phyloP scores from a whole-genome alignment of 2,797 vertebrate species.

The Allobates femoralis region DNA sequence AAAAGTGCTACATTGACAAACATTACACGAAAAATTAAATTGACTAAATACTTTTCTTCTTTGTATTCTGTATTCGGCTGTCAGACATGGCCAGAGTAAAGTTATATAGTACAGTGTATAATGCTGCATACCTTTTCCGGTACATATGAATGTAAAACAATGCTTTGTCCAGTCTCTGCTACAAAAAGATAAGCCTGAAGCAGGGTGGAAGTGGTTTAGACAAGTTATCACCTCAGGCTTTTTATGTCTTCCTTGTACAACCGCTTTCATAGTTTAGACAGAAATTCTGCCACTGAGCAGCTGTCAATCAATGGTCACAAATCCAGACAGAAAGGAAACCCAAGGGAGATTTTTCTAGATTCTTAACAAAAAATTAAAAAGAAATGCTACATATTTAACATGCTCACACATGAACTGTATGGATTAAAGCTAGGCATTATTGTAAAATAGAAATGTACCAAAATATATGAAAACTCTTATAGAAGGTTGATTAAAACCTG shows the following conservation, averaged over 20 bases:
- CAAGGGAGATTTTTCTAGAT: background rate
- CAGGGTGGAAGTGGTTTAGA: slow-evolving; percentile 43
- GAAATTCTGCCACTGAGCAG: slow-evolving; percentile 18
- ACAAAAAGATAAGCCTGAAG: slow-evolving; percentile 22
- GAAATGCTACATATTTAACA: too few species aligned
- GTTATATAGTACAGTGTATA: background rate
- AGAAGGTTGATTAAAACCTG: too few species aligned
- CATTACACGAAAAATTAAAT: background rate
- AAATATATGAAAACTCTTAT: too few species aligned
- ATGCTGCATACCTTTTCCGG: background rate
- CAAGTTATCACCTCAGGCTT: slow-evolving; percentile 27
- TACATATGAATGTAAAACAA: background rate
- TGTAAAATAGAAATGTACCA: too few species aligned
- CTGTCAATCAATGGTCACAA: slow-evolving; percentile 15
- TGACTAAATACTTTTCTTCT: background rate
- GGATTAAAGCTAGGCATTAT: too few species aligned
- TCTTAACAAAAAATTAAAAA: background rate
- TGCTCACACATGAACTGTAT: background rate
- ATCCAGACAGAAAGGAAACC: slow-evolving; percentile 33
- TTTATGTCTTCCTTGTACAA: slow-evolving; percentile 34
- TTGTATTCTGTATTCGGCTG: background rate
- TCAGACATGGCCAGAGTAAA: background rate
- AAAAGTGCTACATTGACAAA: background rate
- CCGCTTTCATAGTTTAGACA: slow-evolving; percentile 10
- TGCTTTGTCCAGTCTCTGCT: slow-evolving; percentile 29